phyloP scores from a whole-genome alignment of 1,140 invertebrate species.

The Pseudobourletiella spinata region DNA sequence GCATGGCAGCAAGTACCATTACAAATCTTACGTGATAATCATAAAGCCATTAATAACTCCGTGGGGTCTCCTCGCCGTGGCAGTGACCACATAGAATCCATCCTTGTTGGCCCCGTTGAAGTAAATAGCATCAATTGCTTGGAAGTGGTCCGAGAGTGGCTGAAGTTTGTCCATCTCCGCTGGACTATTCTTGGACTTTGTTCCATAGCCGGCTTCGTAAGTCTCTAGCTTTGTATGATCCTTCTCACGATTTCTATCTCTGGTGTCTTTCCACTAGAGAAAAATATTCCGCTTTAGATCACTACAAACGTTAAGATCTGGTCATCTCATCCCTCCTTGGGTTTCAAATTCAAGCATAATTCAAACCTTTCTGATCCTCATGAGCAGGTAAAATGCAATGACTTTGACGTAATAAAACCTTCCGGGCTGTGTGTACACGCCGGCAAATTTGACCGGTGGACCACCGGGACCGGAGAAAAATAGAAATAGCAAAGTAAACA shows the following conservation, averaged over 20 bases:
- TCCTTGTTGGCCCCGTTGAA: constrained; percentile 49
- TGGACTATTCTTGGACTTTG: constrained; percentile 42
- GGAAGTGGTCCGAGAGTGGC: constrained; percentile 47
- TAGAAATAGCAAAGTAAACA: not conserved
- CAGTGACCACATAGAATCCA: constrained; percentile 46
- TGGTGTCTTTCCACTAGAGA: constrained; percentile 30
- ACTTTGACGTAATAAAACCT: constrained; percentile 57
- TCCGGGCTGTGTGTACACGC: constrained; percentile 50
- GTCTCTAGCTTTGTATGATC: constrained; percentile 36
- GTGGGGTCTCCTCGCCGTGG: constrained; percentile 41
- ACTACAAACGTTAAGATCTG: not conserved
- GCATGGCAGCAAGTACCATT: too few relatives aligned
- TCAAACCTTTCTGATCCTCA: constrained; percentile 49
- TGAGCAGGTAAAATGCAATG: constrained; percentile 45
- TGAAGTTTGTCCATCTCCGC: constrained; percentile 52
- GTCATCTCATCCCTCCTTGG: not conserved
- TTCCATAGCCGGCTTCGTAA: constrained; percentile 42
- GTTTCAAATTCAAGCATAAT: not conserved
- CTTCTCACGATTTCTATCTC: constrained; percentile 1
- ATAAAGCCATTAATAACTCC: constrained; percentile 43
- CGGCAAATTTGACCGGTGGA: constrained; percentile 47
- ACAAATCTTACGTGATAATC: constrained; percentile 25
- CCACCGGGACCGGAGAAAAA: constrained; percentile 8
- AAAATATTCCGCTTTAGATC: not conserved
- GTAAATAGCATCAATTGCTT: constrained; percentile 56